Percentiles rank a stretch among this genome's conserved stretches.
These are phyloP conservation scores for Aspiorhynchus laticeps DNA, from an alignment of 2,113 vertebrate species.

Conservation along the genomic window DNA sequence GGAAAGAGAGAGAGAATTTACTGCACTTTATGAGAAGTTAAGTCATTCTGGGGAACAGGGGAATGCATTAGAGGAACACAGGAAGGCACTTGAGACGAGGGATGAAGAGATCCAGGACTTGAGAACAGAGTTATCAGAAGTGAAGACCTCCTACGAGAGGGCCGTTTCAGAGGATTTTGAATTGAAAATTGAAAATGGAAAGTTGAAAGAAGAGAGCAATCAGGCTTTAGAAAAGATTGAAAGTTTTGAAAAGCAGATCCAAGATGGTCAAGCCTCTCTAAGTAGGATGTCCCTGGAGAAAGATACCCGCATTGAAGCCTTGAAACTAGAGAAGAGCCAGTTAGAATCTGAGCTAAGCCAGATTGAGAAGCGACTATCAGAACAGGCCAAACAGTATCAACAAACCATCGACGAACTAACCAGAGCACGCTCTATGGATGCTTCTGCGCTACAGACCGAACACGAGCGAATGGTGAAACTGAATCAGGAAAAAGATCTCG, in stretches of 20 bases:
- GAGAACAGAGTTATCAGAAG: slow-evolving; percentile 76
- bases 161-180: slow-evolving; percentile 79
- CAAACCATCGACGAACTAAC: slow-evolving; percentile 83
- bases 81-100: slow-evolving; percentile 68
- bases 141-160: slow-evolving; percentile 75
- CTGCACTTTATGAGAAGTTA: slow-evolving; percentile 66
- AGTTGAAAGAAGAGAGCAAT: slow-evolving; percentile 67
- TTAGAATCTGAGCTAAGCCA: slow-evolving; percentile 80
- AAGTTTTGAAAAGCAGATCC: slow-evolving; percentile 76
- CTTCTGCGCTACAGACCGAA: slow-evolving; percentile 80
- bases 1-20: slow-evolving; percentile 78
- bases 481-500: slow-evolving; percentile 86
- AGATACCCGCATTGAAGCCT: slow-evolving; percentile 80
- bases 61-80: slow-evolving; percentile 51
- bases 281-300: slow-evolving; percentile 81
- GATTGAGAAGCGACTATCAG: slow-evolving; percentile 74
- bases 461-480: slow-evolving; percentile 80
- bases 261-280: slow-evolving; percentile 72
- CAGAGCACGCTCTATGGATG: slow-evolving; percentile 74
- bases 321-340: slow-evolving; percentile 84
- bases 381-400: slow-evolving; percentile 81
- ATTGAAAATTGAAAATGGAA: slow-evolving; percentile 83
- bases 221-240: slow-evolving; percentile 62
- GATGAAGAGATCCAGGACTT: slow-evolving; percentile 79
- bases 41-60: slow-evolving; percentile 59